phyloP scores from a whole-genome alignment of 2,888 invertebrate species.

The Pyrgus malvae region DNA sequence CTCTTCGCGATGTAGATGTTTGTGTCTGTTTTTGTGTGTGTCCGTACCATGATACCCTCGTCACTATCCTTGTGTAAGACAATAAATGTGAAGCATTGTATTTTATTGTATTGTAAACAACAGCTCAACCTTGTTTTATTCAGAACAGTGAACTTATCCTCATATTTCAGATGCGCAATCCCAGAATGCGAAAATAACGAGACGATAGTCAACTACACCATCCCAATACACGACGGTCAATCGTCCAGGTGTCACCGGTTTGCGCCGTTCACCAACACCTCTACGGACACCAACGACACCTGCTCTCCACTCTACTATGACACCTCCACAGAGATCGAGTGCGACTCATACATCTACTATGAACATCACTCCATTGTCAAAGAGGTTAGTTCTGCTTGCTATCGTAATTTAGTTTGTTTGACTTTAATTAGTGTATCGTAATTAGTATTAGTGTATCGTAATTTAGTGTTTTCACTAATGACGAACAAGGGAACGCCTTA shows the following conservation, averaged over 20 bases:
- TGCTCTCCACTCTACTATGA: conserved; percentile 65
- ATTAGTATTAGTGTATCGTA: too few relatives aligned
- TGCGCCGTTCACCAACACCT: conserved; percentile 52
- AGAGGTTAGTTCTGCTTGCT: conserved; percentile 65
- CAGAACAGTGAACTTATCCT: neutral
- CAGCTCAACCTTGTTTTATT: too few relatives aligned
- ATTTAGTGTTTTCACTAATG: neutral
- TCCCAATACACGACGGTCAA: conserved; percentile 57
- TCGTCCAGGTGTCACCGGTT: conserved; percentile 63
- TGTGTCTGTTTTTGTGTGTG: too few relatives aligned
- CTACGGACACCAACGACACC: conserved; percentile 43
- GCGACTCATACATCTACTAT: conserved; percentile 64
- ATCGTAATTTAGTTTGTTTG: too few relatives aligned
- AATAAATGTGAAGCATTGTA: too few relatives aligned
- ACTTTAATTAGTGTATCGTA: too few relatives aligned
- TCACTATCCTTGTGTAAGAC: too few relatives aligned
- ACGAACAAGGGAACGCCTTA: too few relatives aligned
- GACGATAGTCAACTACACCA: conserved; percentile 57
- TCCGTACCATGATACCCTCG: too few relatives aligned
- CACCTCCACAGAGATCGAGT: conserved; percentile 56
- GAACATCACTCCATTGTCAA: conserved; percentile 74
- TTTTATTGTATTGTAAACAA: too few relatives aligned
- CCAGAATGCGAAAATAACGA: conserved; percentile 65
- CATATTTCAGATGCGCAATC: conserved; percentile 60
- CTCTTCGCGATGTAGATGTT: too few relatives aligned